Base-by-base conservation (phyloP, 30 jellyfish, hydroid and myxozoan genomes). In the Chrysaora quinquecirrha region DNA sequence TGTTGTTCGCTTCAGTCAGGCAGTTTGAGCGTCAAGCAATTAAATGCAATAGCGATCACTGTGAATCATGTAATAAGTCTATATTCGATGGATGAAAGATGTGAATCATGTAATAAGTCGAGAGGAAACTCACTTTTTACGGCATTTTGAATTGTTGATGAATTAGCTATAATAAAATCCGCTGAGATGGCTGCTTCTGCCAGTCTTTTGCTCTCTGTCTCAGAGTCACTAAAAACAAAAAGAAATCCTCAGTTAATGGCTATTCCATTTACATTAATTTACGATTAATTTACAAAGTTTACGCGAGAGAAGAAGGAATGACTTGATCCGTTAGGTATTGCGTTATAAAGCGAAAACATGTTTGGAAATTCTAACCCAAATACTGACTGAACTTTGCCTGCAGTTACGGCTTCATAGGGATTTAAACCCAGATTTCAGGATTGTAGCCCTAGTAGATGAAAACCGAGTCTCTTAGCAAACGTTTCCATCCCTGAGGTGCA, bases 101-200 rank as follows among this genome's bases (percentile, higher is more conserved):
- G 47, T n/a, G 32, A n/a, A n/a, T n/a, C n/a, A n/a, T n/a, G n/a
- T n/a, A n/a, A n/a, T n/a, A n/a, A n/a, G n/a, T n/a, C 14, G 16
- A 30, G 24, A 18, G 33, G 6, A 18, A 66, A 30, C 56, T 66
- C 56, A 66, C 78, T 14, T 66, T 66, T 38, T 23, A 27, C 20
- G 19, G 52, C 11, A 27, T 1, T 19, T 72, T 72, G 84, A 11
- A 72, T 16, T 23, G 52, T 35, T 3, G 90, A 67, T 21, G 91
- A 81, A 52, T 81, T 66, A 16, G 62, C 61, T 3, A 38, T 29
- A 19, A 81, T 81, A 63, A 67, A 81, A 30, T 50, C 72, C 52
- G 28, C 48, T 16, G 91, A 66, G 1, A 81, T 82, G 31, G 78
- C 91, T 34, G 91, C 91, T 25, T 81, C 91, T 21, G 70, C 70